Percentiles rank a stretch among this genome's conserved stretches.
Conservation (phyloP, 2,888 invertebrate genomes). For the Mongoloraphidia duomilia region DNA sequence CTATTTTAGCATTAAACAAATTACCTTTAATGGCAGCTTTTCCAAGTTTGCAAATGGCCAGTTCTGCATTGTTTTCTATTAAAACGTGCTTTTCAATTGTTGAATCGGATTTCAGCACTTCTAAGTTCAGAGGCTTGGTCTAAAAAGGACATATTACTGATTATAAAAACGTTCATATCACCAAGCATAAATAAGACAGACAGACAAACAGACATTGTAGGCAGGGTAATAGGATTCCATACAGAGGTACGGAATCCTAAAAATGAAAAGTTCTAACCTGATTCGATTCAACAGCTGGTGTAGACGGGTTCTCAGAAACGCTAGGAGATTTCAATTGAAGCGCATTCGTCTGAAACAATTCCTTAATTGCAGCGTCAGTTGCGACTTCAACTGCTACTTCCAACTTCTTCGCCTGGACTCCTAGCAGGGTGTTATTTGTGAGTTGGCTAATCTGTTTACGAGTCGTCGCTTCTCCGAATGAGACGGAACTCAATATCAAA, state of each 20-base stretch:
- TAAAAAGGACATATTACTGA: too few species aligned
- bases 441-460: slow-evolving; percentile 37
- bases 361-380: slow-evolving; percentile 30
- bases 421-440: slow-evolving; percentile 44
- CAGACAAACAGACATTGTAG: too few species aligned
- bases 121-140: too few species aligned
- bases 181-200: too few species aligned
- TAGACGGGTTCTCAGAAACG: too few species aligned
- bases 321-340: slow-evolving; percentile 18
- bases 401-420: slow-evolving; percentile 41
- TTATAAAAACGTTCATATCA: too few species aligned
- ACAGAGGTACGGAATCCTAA: too few species aligned
- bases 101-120: neutral
- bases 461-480: slow-evolving; percentile 44
- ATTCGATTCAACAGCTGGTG: too few species aligned
- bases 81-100: slow-evolving; percentile 16
- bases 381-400: slow-evolving; percentile 29
- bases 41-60: slow-evolving; percentile 54
- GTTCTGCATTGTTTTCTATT: slow-evolving; percentile 29
- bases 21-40: slow-evolving; percentile 69
- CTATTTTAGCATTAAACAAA: neutral
- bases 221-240: too few species aligned
- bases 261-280: too few species aligned
- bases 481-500: slow-evolving; percentile 53
- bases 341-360: slow-evolving; percentile 33